Conservation (phyloP, 2,888 invertebrate species). For the Tortricodes alternella region DNA sequence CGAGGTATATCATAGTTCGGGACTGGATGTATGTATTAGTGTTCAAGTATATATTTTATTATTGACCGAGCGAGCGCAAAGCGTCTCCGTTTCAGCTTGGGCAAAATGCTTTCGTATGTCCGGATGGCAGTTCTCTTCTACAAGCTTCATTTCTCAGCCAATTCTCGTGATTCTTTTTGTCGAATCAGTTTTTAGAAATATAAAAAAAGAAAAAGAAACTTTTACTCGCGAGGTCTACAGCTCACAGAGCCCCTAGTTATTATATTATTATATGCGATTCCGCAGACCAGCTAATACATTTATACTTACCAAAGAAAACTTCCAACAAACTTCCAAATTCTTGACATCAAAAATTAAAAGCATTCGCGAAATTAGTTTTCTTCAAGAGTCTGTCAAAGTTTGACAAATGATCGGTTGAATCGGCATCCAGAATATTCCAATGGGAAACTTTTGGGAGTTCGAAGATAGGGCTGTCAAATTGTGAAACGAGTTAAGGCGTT, state of each 20-base stretch:
- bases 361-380: constrained; percentile 19
- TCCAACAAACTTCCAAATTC: constrained; percentile 6
- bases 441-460: background rate
- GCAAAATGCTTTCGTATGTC: too few relatives aligned
- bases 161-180: background rate
- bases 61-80: too few relatives aligned
- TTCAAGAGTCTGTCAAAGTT: constrained; percentile 19
- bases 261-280: background rate
- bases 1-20: too few relatives aligned
- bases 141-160: background rate
- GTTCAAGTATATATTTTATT: too few relatives aligned
- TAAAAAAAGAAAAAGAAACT: too few relatives aligned
- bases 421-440: constrained; percentile 18
- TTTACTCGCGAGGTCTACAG: background rate
- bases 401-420: constrained; percentile 20
- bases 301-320: background rate
- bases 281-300: background rate
- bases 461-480: background rate
- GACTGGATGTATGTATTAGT: too few relatives aligned
- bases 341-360: constrained; percentile 27
- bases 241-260: background rate
- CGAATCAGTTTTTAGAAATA: too few relatives aligned
- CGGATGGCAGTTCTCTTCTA: too few relatives aligned
- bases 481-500: too few relatives aligned
- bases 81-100: too few relatives aligned